phyloP scores from a whole-genome alignment of 2,888 invertebrate genomes.

The Eucriotettix oculatus region DNA sequence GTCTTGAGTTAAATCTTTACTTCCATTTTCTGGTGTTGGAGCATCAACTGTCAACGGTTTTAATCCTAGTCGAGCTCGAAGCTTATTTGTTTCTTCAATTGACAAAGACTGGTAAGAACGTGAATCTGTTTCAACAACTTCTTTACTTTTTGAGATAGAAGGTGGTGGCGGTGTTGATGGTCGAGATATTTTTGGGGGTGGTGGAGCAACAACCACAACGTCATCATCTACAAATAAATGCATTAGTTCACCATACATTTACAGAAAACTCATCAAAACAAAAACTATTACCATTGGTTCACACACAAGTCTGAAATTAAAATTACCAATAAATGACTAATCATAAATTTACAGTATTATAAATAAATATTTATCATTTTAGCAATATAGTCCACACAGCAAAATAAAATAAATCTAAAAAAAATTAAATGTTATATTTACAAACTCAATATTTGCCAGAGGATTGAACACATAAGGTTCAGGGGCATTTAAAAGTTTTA shows the following conservation, averaged over 20 bases:
- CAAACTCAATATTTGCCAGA: too few relatives aligned
- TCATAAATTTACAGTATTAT: too few relatives aligned
- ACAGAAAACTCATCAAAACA: too few relatives aligned
- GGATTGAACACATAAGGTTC: too few relatives aligned
- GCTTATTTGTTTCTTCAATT: conserved; percentile 69
- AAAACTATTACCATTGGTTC: too few relatives aligned
- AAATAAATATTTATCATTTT: too few relatives aligned
- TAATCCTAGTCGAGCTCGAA: conserved; percentile 82
- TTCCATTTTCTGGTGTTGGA: conserved; percentile 31
- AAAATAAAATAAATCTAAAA: too few relatives aligned
- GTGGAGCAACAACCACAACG: conserved; percentile 13
- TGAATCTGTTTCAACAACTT: conserved; percentile 23
- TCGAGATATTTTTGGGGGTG: conserved; percentile 21
- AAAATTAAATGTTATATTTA: too few relatives aligned
- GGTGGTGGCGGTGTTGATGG: conserved; percentile 20
- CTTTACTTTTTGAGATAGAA: conserved; percentile 12
- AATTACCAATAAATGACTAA: too few relatives aligned
- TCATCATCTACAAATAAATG: conserved; percentile 11
- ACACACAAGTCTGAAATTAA: too few relatives aligned
- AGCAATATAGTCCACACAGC: too few relatives aligned
- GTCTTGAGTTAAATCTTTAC: conserved; percentile 23
- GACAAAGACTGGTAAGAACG: conserved; percentile 38
- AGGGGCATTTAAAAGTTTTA: too few relatives aligned
- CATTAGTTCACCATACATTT: neutral
- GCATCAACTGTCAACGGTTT: conserved; percentile 66